These are phyloP conservation scores for Drosophila pseudotalamancana DNA, from an alignment of 2,888 invertebrate genomes.

Conservation along the genomic window DNA sequence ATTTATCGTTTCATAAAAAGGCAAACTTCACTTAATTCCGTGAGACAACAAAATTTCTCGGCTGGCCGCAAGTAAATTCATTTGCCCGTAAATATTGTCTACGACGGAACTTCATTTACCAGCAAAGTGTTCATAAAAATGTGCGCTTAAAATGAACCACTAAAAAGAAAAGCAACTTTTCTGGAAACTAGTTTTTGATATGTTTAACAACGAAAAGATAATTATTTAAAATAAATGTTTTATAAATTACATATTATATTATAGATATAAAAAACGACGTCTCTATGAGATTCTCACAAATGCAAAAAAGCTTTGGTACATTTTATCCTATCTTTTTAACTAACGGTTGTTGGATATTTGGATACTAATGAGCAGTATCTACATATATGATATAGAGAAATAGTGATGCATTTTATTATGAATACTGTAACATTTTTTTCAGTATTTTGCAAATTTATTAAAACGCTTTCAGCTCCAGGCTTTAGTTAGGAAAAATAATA, in stretches of 20 bases:
- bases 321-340: too few species aligned
- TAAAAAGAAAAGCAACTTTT: neutral
- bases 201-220: too few species aligned
- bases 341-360: too few species aligned
- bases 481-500: neutral
- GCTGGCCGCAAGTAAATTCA: constrained; percentile 42
- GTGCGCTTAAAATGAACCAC: neutral
- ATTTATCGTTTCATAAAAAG: constrained; percentile 82
- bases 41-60: constrained; percentile 36
- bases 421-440: neutral
- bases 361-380: too few species aligned
- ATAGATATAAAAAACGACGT: too few species aligned
- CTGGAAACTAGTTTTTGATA: neutral
- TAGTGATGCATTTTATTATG: too few species aligned
- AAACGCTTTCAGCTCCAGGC: neutral
- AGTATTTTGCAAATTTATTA: too few species aligned
- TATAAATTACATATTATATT: too few species aligned
- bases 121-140: constrained; percentile 5
- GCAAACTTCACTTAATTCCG: constrained; percentile 73
- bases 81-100: constrained; percentile 40
- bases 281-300: too few species aligned
- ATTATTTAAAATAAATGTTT: too few species aligned
- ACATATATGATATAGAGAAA: too few species aligned
- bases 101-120: constrained; percentile 36
- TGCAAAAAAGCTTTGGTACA: too few species aligned